Evolutionary conservation across 2,113 vertebrate genomes (phyloP).

Genomic region (Delphinus delphis): DNA sequence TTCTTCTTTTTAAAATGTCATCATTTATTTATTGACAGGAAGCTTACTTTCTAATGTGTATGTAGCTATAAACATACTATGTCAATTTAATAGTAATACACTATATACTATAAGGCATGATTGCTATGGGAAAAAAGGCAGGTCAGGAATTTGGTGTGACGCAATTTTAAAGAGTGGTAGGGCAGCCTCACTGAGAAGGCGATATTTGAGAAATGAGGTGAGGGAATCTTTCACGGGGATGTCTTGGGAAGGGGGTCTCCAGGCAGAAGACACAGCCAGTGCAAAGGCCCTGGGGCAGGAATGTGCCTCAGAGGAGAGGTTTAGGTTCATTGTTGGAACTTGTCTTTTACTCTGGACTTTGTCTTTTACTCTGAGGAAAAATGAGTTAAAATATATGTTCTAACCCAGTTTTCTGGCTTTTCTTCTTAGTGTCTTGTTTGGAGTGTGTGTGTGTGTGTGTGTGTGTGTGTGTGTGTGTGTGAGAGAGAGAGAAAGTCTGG

Average conservation of each 20-base stretch:
- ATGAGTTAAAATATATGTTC: not conserved
- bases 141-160: not conserved
- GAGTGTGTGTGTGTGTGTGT: not conserved
- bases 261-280: not conserved
- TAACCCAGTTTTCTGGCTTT: not conserved
- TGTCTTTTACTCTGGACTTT: not conserved
- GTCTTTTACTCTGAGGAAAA: not conserved
- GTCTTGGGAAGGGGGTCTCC: not conserved
- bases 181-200: not conserved
- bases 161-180: not conserved
- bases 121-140: not conserved
- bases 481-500: not conserved
- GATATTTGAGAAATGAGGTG: not conserved
- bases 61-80: not conserved
- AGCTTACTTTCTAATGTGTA: not conserved
- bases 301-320: not conserved
- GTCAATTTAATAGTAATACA: not conserved
- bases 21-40: not conserved
- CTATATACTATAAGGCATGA: not conserved
- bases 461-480: not conserved
- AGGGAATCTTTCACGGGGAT: not conserved
- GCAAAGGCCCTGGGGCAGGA: not conserved
- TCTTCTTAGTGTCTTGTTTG: not conserved
- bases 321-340: no score
- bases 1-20: no score